Percentiles rank a stretch among this genome's conserved stretches.
Evolutionary conservation across 2,888 invertebrate species (phyloP).

Genomic region (Yponomeuta evonymella): DNA sequence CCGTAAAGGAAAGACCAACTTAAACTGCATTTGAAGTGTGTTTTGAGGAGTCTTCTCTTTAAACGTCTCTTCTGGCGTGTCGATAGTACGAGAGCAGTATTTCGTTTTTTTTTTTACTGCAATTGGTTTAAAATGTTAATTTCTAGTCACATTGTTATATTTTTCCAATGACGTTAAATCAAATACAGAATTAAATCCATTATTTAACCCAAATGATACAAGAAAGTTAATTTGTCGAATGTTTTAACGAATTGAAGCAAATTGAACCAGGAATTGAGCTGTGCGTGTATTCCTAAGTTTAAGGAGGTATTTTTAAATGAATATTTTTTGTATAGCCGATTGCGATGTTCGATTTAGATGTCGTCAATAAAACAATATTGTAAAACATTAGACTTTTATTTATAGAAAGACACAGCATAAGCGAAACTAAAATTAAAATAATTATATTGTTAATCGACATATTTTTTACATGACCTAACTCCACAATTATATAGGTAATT

Average conservation of each 20-base stretch:
- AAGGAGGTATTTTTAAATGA: constrained; percentile 39
- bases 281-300: constrained; percentile 22
- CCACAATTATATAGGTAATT: background rate
- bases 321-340: constrained; percentile 56
- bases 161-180: background rate
- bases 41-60: no score
- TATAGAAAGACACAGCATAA: background rate
- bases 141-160: background rate
- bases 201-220: background rate
- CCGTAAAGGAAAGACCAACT: no score
- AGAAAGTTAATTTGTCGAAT: background rate
- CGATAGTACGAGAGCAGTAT: no score
- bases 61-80: no score
- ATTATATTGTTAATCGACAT: background rate
- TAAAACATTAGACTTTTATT: constrained; percentile 2
- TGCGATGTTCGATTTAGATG: constrained; percentile 41
- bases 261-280: constrained; percentile 22
- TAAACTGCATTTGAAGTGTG: no score
- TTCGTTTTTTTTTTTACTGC: background rate
- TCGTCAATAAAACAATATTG: constrained; percentile 40
- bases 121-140: background rate
- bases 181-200: background rate
- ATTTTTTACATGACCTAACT: background rate
- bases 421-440: background rate
- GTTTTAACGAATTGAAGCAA: background rate